Conservation (phyloP, 2,797 vertebrate genomes). For the Tauraco hartlaubi region DNA sequence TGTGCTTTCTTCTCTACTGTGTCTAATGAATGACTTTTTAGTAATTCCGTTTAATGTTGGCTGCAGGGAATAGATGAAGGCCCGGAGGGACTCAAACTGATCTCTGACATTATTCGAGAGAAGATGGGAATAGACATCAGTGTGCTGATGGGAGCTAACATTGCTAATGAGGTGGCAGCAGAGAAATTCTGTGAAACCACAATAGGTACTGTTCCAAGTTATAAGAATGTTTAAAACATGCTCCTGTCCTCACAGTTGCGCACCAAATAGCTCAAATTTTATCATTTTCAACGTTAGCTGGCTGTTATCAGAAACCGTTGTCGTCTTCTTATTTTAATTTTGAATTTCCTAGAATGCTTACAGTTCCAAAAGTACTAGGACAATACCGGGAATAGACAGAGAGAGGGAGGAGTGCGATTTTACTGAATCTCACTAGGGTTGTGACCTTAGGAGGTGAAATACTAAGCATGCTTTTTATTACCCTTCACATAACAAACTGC, state of each 20-base stretch:
- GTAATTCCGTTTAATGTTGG: slow-evolving; percentile 14
- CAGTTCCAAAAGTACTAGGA: not conserved
- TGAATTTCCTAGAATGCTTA: not conserved
- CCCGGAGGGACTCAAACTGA: slow-evolving; percentile 89
- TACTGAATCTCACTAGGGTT: not conserved
- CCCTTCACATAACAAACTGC: not conserved
- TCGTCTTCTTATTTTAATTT: not conserved
- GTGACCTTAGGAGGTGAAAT: not conserved
- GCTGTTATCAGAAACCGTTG: not conserved
- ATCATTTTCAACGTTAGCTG: not conserved
- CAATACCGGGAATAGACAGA: not conserved
- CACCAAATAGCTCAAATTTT: not conserved
- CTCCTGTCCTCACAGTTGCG: not conserved
- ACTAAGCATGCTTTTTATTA: not conserved
- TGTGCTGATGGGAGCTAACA: slow-evolving; percentile 95
- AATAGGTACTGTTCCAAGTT: slow-evolving; percentile 83
- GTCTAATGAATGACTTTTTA: not conserved
- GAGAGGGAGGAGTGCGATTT: not conserved
- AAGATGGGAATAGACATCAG: slow-evolving; percentile 94
- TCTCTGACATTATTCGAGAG: slow-evolving; percentile 93
- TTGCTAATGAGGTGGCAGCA: slow-evolving; percentile 91
- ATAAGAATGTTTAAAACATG: not conserved
- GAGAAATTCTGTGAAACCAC: slow-evolving; percentile 95
- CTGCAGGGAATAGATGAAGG: slow-evolving; percentile 91
- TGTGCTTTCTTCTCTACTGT: not conserved